A percentile compares a stretch with the other conserved stretches of the same genome.
Evolutionary conservation across 2,888 invertebrate species (phyloP).

Genomic region (Megaustenia siamemsis): DNA sequence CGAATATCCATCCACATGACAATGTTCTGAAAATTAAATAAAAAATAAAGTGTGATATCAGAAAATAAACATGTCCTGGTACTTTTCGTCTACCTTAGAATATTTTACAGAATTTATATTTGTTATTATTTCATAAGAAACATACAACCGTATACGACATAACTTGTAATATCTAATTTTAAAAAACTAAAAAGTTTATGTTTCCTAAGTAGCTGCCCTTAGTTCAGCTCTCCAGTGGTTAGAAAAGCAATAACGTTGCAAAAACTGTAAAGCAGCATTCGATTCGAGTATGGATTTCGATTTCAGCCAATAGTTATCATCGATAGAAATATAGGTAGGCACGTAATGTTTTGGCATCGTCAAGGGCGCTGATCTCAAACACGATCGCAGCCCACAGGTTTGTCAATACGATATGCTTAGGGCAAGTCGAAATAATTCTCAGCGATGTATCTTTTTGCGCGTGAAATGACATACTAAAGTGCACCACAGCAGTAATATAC

Average conservation of each 20-base stretch:
- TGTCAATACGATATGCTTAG: neutral
- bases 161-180: too few relatives aligned
- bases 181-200: too few relatives aligned
- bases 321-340: conserved; percentile 6
- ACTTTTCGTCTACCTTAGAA: too few relatives aligned
- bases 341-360: conserved; percentile 54
- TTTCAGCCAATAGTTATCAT: conserved; percentile 44
- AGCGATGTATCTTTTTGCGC: neutral
- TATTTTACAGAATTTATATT: too few relatives aligned
- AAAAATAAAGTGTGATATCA: too few relatives aligned
- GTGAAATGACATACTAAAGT: conserved; percentile 1
- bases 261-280: conserved; percentile 23
- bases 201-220: conserved; percentile 28
- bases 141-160: too few relatives aligned
- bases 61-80: too few relatives aligned
- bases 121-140: too few relatives aligned
- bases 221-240: neutral
- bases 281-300: conserved; percentile 42
- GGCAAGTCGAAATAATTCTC: neutral
- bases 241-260: neutral
- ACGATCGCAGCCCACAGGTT: conserved; percentile 16
- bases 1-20: too few relatives aligned
- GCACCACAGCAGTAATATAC: neutral
- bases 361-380: conserved; percentile 59
- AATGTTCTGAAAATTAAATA: too few relatives aligned